Base-by-base conservation (phyloP, 2,113 vertebrate species). In the Prunella fulvescens region DNA sequence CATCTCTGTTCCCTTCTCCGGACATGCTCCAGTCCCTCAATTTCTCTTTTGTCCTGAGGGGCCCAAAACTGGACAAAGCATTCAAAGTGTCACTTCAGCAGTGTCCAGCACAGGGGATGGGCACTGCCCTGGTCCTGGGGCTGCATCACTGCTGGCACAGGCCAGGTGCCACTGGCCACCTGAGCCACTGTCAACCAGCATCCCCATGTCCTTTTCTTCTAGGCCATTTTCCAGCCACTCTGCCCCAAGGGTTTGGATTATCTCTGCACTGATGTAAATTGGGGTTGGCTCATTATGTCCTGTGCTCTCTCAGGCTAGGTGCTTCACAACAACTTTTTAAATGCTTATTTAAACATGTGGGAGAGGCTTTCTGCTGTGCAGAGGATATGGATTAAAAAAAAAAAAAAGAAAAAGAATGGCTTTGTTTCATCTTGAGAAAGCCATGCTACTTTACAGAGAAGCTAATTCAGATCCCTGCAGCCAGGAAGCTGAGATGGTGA, bases 241-340 rank as follows among this genome's bases (percentile, higher is more conserved):
- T n/a, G 23, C 23, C 19, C 58, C 24, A 23, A 56, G 19, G 15
- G 3, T 65, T 57, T 8, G 5, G 2, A 54, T 74, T 53, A 9
- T n/a, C 56, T 29, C 24, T 19, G 19, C 26, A 14, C 2, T 1
- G 1, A 40, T 64, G 45, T 56, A 72, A 82, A 44, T 44, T 53
- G 22, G 7, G 6, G 12, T 14, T 40, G 2, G 4, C 5, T 28
- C 12, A 4, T 44, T 69, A 10, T 0, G 0, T n/a, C 3, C 9
- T 19, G 23, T 23, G 40, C 25, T 79, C 35, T 31, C 33, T 78
- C 33, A 71, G 56, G 29, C 35, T 51, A 29, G 31, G 19, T 10
- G 13, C 29, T 81, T 51, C 84, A 60, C 4, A 44, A 19, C 5
- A 60, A 24, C 44, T 76, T 51, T 62, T 81, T 31, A 71, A 85